These are phyloP conservation scores for Corythaixoides concolor DNA, from an alignment of 2,113 vertebrate species.

Conservation along the genomic window DNA sequence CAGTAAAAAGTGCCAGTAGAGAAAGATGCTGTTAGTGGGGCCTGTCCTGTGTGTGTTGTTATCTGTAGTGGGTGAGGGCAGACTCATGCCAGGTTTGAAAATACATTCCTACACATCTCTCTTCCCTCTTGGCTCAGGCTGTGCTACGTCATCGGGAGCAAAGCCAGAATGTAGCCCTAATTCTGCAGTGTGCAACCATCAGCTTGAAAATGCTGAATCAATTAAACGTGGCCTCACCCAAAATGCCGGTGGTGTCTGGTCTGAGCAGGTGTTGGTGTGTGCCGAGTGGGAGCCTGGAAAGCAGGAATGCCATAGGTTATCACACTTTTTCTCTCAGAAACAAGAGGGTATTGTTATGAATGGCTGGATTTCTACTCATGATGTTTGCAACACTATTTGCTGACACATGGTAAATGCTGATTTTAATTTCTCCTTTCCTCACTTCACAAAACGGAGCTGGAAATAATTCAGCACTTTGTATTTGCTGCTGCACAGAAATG, in stretches of 20 bases:
- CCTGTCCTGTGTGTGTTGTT: not conserved
- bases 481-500: not conserved
- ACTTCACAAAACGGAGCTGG: not conserved
- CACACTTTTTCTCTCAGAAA: not conserved
- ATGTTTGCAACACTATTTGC: not conserved
- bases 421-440: not conserved
- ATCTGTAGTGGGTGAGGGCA: rapidly evolving
- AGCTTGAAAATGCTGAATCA: not conserved
- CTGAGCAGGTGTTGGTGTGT: not conserved
- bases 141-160: not conserved
- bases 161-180: not conserved
- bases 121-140: not conserved
- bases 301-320: not conserved
- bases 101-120: not conserved
- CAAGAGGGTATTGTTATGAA: not conserved
- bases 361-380: not conserved
- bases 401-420: not conserved
- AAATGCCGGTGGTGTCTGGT: not conserved
- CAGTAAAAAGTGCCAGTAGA: not conserved
- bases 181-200: not conserved
- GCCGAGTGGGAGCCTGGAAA: not conserved
- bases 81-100: not conserved
- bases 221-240: not conserved
- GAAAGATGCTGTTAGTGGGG: not conserved
- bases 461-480: not conserved